phyloP scores from a whole-genome alignment of 1,140 invertebrate genomes.

The Drosophila lini region DNA sequence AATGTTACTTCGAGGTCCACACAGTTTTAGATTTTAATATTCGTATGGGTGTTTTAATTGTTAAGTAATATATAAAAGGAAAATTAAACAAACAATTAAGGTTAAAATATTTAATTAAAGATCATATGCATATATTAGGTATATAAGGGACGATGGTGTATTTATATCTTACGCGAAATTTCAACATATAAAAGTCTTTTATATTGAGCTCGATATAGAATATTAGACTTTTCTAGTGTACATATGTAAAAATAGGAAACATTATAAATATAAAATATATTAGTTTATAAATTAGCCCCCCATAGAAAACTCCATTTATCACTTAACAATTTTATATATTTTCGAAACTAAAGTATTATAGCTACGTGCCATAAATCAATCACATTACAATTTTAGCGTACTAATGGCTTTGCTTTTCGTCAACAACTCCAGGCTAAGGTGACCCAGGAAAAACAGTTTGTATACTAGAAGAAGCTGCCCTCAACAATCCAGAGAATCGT shows the following conservation, averaged over 20 bases:
- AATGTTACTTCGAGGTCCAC: neutral
- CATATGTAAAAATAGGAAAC: no score
- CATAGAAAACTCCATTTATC: neutral
- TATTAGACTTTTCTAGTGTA: no score
- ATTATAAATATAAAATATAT: no score
- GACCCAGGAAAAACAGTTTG: neutral
- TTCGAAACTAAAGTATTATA: constrained; percentile 2
- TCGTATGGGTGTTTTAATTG: neutral
- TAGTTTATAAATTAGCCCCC: neutral
- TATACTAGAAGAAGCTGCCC: neutral
- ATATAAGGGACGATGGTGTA: no score
- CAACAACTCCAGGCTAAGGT: neutral
- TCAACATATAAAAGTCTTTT: no score
- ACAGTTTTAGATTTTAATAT: neutral
- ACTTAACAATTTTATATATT: constrained; percentile 28
- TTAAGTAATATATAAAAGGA: neutral
- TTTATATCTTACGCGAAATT: no score
- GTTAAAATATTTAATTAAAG: no score
- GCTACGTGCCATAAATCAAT: neutral
- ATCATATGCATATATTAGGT: no score
- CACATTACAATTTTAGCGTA: constrained; percentile 5
- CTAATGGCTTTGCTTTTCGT: neutral
- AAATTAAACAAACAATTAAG: no score
- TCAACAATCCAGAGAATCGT: neutral
- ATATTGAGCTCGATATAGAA: neutral